Percentiles rank a stretch among this genome's conserved stretches.
phyloP scores from a whole-genome alignment of 2,888 invertebrate species.

The Tortricodes alternella region DNA sequence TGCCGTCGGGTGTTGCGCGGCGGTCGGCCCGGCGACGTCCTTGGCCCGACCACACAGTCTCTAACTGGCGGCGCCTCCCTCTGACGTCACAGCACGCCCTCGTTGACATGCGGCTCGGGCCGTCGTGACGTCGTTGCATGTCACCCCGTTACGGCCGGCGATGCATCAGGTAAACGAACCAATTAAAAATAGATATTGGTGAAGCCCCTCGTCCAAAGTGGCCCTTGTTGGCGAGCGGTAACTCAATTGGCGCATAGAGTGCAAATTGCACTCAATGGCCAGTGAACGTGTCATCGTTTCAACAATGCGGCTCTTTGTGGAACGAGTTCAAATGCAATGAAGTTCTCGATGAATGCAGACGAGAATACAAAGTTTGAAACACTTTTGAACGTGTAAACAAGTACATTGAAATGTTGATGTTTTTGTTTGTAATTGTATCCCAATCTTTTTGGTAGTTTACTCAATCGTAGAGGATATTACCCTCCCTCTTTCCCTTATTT shows the following conservation, averaged over 20 bases:
- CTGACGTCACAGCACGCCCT: slow-evolving; percentile 71
- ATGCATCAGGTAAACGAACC: slow-evolving; percentile 35
- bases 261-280: slow-evolving; percentile 34
- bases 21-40: slow-evolving; percentile 80
- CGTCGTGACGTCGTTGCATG: slow-evolving; percentile 70
- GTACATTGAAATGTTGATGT: too few relatives aligned
- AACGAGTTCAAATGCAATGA: slow-evolving; percentile 38
- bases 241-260: slow-evolving; percentile 27
- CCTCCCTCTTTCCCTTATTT: too few relatives aligned
- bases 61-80: slow-evolving; percentile 45
- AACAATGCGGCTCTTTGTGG: slow-evolving; percentile 37
- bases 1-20: slow-evolving; percentile 69
- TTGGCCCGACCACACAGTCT: slow-evolving; percentile 70
- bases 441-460: too few relatives aligned
- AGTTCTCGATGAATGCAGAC: slow-evolving; percentile 37
- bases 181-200: slow-evolving; percentile 21
- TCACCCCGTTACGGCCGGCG: slow-evolving; percentile 47
- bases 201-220: not conserved
- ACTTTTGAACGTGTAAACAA: not conserved
- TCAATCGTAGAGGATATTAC: too few relatives aligned
- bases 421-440: too few relatives aligned
- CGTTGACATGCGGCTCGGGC: slow-evolving; percentile 60
- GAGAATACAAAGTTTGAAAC: not conserved
- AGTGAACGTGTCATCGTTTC: slow-evolving; percentile 34
- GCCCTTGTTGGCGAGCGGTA: slow-evolving; percentile 17